A percentile compares a stretch with the other conserved stretches of the same genome.
Evolutionary conservation across 2,797 vertebrate genomes (phyloP).

Genomic region (Alauda arvensis): DNA sequence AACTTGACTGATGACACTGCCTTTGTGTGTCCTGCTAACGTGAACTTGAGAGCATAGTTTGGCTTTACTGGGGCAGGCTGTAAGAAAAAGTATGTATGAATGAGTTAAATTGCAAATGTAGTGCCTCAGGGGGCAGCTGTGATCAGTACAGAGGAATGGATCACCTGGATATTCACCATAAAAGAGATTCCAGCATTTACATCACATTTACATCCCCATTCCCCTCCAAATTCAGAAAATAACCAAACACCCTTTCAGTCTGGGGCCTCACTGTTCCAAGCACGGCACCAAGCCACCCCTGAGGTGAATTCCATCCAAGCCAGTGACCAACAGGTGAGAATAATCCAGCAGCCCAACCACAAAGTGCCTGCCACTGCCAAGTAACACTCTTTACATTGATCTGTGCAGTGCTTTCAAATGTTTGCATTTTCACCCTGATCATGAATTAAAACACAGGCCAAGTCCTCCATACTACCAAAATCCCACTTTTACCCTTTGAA

Average conservation of each 20-base stretch:
- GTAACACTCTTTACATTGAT: neutral
- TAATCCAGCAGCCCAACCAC: neutral
- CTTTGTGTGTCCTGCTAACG: constrained; percentile 95
- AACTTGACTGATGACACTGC: constrained; percentile 97
- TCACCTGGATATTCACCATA: neutral
- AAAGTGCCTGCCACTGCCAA: neutral
- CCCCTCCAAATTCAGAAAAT: neutral
- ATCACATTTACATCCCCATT: rapidly evolving
- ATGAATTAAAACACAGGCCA: neutral
- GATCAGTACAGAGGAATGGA: neutral
- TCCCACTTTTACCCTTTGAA: neutral
- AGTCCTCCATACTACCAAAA: neutral
- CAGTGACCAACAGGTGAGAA: neutral
- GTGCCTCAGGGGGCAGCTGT: neutral
- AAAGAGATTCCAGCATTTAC: neutral
- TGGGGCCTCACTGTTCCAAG: neutral
- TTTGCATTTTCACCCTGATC: neutral
- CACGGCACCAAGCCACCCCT: neutral
- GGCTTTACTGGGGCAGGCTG: constrained; percentile 95
- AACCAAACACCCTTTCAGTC: neutral
- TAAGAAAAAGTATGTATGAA: neutral
- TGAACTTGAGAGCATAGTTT: constrained; percentile 97
- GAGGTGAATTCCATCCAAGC: neutral
- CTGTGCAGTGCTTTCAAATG: neutral
- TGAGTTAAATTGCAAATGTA: neutral